These are phyloP conservation scores for Acrocephalus arundinaceus DNA, from an alignment of 2,113 vertebrate genomes.

Conservation along the genomic window DNA sequence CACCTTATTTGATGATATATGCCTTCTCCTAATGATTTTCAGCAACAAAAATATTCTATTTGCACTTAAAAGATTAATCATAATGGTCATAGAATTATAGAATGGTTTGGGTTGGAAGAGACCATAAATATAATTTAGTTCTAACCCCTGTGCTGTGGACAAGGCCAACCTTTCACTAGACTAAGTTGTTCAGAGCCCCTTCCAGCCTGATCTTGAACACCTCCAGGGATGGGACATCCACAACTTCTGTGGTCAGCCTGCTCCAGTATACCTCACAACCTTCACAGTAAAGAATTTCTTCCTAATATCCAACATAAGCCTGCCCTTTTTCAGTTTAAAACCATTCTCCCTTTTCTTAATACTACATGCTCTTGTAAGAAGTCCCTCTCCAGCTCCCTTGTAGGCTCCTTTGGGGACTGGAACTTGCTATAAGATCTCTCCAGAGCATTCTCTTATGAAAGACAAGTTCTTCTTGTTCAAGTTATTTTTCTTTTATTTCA, in stretches of 20 bases:
- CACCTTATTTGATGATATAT: neutral
- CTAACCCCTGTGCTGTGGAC: rapidly evolving
- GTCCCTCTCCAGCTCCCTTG: neutral
- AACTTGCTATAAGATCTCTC: neutral
- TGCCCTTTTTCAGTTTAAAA: neutral
- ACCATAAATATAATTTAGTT: neutral
- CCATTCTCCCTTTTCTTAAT: neutral
- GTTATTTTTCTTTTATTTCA: neutral
- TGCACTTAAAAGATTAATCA: neutral
- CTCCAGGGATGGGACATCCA: too few relatives aligned
- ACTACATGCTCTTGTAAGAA: neutral
- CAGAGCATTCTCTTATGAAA: neutral
- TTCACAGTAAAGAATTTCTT: neutral
- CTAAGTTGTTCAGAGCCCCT: neutral
- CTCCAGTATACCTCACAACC: neutral
- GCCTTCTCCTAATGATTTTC: neutral
- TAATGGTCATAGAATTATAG: neutral
- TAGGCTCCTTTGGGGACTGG: neutral
- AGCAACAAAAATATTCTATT: neutral
- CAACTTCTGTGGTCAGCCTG: neutral
- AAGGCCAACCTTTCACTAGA: neutral
- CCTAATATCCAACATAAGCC: neutral
- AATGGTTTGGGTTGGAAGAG: neutral
- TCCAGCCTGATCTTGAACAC: neutral
- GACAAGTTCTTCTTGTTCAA: neutral